Percentiles rank a stretch among this genome's conserved stretches.
phyloP scores from a whole-genome alignment of 2,797 vertebrate genomes.

The Myoxocephalus aenaeus region DNA sequence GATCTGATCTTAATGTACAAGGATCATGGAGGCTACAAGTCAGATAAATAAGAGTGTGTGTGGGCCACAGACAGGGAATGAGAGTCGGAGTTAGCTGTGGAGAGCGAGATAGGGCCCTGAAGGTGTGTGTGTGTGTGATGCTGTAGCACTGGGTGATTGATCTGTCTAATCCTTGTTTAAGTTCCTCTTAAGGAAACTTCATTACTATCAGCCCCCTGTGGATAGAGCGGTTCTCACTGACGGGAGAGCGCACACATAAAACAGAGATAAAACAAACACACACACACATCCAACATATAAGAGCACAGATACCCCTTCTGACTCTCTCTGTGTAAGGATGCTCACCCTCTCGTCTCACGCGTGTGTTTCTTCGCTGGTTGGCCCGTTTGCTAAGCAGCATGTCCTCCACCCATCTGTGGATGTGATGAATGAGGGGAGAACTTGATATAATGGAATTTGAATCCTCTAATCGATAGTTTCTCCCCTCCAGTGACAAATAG shows the following conservation, averaged over 20 bases:
- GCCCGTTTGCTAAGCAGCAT: constrained; percentile 59
- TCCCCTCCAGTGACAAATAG: constrained; percentile 82
- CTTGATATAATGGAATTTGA: constrained; percentile 82
- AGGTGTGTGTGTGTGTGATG: constrained; percentile 11
- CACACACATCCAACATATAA: constrained; percentile 24
- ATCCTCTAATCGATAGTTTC: constrained; percentile 83
- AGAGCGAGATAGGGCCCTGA: constrained; percentile 38
- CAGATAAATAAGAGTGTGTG: constrained; percentile 41
- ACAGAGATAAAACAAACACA: constrained; percentile 40
- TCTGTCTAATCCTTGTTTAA: constrained; percentile 81
- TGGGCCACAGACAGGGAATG: constrained; percentile 31
- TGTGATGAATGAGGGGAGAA: constrained; percentile 75
- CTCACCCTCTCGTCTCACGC: constrained; percentile 9
- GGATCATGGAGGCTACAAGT: neutral
- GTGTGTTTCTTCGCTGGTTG: constrained; percentile 28
- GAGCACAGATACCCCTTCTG: constrained; percentile 17
- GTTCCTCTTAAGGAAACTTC: constrained; percentile 77
- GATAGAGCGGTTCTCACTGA: constrained; percentile 64
- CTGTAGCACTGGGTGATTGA: constrained; percentile 73
- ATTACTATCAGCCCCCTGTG: constrained; percentile 69
- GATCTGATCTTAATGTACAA: neutral
- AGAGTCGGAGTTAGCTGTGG: constrained; percentile 30
- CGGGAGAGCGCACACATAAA: constrained; percentile 41
- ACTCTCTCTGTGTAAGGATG: neutral
- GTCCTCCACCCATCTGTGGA: constrained; percentile 59